Evolutionary conservation across 2,797 vertebrate species (phyloP).

Genomic region (Poeciliopsis infans): DNA sequence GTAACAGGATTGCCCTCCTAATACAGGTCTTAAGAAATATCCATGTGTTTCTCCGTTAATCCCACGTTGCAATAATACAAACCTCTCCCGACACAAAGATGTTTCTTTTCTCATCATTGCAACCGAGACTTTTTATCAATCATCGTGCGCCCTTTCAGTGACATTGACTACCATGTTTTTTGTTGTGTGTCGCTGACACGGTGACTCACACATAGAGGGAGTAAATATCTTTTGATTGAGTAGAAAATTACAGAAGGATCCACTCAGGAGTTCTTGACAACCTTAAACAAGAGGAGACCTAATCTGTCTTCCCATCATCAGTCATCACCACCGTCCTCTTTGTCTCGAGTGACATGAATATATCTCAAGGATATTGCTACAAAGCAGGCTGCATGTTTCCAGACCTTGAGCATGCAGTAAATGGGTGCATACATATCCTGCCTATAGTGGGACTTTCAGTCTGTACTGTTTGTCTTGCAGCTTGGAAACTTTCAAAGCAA

Average conservation of each 20-base stretch:
- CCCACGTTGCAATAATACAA: background rate
- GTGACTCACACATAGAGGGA: background rate
- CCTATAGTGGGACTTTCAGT: background rate
- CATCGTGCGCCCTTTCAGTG: background rate
- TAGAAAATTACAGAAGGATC: background rate
- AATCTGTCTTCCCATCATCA: constrained; percentile 16
- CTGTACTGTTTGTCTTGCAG: constrained; percentile 3
- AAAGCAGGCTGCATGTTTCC: constrained; percentile 12
- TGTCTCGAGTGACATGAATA: constrained; percentile 10
- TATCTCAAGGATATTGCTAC: background rate
- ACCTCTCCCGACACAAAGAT: background rate
- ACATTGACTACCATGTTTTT: background rate
- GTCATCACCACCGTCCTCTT: constrained; percentile 15
- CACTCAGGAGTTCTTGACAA: background rate
- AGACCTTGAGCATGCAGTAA: background rate
- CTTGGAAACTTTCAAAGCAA: background rate
- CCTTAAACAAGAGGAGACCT: constrained; percentile 4
- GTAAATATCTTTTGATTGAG: constrained; percentile 1
- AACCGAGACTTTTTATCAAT: background rate
- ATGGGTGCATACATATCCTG: constrained; percentile 2
- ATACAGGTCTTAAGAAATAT: background rate
- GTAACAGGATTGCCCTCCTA: background rate
- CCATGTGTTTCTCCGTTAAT: background rate
- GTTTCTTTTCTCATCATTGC: background rate
- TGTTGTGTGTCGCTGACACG: background rate